A percentile compares a stretch with the other conserved stretches of the same genome.
Conservation (phyloP, 2,888 invertebrate species). For the Romanomermis culicivorax region DNA sequence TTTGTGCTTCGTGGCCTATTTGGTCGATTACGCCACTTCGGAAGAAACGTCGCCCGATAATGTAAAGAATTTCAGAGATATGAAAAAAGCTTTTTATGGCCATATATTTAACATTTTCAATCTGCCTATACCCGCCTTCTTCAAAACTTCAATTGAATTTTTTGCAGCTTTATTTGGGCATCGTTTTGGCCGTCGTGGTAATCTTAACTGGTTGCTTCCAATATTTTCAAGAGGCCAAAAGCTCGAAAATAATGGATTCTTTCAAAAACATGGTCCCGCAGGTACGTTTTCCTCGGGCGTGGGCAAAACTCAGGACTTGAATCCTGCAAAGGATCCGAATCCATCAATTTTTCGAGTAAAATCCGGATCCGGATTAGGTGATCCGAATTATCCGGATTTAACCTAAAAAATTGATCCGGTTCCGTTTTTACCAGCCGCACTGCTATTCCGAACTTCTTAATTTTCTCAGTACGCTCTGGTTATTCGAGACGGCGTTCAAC, state of each 20-base stretch:
- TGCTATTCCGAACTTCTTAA: not conserved
- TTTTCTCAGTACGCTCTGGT: slow-evolving; percentile 5
- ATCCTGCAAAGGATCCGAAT: too few species aligned
- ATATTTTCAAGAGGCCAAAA: slow-evolving; percentile 91
- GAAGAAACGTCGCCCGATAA: slow-evolving; percentile 91
- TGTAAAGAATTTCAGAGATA: slow-evolving; percentile 26
- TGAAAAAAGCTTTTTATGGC: too few species aligned
- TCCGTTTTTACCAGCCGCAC: not conserved
- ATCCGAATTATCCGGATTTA: too few species aligned
- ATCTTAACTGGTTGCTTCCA: slow-evolving; percentile 96
- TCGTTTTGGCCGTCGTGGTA: slow-evolving; percentile 79
- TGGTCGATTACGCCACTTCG: slow-evolving; percentile 73
- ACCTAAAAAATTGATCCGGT: too few species aligned
- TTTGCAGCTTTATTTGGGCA: slow-evolving; percentile 58
- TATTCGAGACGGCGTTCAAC: slow-evolving; percentile 22
- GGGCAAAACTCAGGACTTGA: too few species aligned
- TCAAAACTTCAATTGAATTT: too few species aligned
- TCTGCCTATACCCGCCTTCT: too few species aligned
- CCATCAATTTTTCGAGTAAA: too few species aligned
- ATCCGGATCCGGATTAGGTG: too few species aligned
- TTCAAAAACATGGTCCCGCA: slow-evolving; percentile 87
- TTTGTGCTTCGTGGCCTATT: slow-evolving; percentile 88
- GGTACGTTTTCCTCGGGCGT: not conserved
- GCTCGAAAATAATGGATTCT: slow-evolving; percentile 94
- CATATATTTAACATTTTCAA: too few species aligned